Base-by-base conservation (phyloP, 35 echinoderm and acorn worm genomes). In the Strongylocentrotus purpuratus region DNA sequence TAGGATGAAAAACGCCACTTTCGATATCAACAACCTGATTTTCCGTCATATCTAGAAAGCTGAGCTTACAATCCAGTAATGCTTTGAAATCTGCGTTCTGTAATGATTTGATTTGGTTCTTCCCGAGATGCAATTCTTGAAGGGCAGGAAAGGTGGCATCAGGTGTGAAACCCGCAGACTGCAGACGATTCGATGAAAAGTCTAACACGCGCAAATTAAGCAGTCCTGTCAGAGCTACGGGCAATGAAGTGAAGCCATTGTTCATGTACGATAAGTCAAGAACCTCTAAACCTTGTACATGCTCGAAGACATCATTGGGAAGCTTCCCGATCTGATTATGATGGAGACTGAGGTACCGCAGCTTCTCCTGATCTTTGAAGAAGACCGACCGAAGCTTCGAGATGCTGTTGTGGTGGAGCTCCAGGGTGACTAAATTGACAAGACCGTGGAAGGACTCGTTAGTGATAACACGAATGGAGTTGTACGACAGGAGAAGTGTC, bases 251-350 rank as follows among this genome's bases (percentile, higher is more conserved):
- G 17, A 98, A 78, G 14, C 96, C 94, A 86, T 98, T 95, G 85
- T 98, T 98, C 95, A 96, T 96, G 48, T 96, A 91, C 0, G 97
- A 98, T 55, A 98, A 92, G 52, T 98, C 97, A 48, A 98, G 94
- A 46, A 95, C 91, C 47, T 93, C 32, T 46, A 98, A 47, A 6
- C 95, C 88, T 32, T 47, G 45, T 25, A 92, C 9, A 55, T 96
- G 41, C 1, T 33, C 22, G 58, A 97, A 97, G 22, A 65, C 46
- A 45, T 96, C 86, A 8, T 48, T 85, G 10, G 71, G 86, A 31
- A 96, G 87, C 45, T 95, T 96, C 46, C 96, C 96, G 5, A 97
- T 91, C 50, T 96, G 94, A 33, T 97, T 97, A 32, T 93, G 93
- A 93, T 60, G 22, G 2, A 97, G 46, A 52, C 9, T 86, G 4